Conservation (phyloP, 2,888 invertebrate species). For the Diarsia rubi region DNA sequence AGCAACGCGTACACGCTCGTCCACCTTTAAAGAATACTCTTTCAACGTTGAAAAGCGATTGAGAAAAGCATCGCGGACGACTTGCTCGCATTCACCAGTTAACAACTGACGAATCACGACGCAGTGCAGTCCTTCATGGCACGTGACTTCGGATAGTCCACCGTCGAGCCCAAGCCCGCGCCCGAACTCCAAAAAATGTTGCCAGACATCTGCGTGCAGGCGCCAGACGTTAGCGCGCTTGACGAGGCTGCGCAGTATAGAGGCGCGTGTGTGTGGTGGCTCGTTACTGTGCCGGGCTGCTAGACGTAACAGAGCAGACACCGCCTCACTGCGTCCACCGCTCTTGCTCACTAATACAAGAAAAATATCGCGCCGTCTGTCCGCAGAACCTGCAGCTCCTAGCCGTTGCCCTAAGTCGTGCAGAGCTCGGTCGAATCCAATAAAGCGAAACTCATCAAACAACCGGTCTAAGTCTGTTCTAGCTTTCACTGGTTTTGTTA, state of each 20-base stretch:
- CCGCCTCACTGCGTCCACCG: constrained; percentile 73
- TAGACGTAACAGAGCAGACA: constrained; percentile 74
- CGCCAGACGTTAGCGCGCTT: constrained; percentile 81
- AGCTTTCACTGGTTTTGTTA: constrained; percentile 10
- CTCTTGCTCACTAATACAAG: constrained; percentile 83
- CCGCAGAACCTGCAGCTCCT: constrained; percentile 70
- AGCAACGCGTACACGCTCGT: constrained; percentile 70
- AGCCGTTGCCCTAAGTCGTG: constrained; percentile 76
- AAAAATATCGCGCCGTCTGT: constrained; percentile 80
- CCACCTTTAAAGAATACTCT: constrained; percentile 72
- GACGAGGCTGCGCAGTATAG: constrained; percentile 80
- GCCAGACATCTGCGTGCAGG: constrained; percentile 75
- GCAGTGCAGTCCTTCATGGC: constrained; percentile 80
- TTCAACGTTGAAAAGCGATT: constrained; percentile 73
- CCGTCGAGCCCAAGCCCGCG: constrained; percentile 81
- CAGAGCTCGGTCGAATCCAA: constrained; percentile 75
- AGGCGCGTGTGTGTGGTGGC: constrained; percentile 76
- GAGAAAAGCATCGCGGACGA: constrained; percentile 70
- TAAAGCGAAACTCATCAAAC: constrained; percentile 79
- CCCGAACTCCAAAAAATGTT: constrained; percentile 73
- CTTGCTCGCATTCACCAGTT: constrained; percentile 54
- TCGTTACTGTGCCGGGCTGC: constrained; percentile 76
- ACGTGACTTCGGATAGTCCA: constrained; percentile 68
- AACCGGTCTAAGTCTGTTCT: constrained; percentile 75
- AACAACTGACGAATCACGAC: constrained; percentile 77